phyloP scores from a whole-genome alignment of 2,113 vertebrate species.

The Dryoscopus gambensis region DNA sequence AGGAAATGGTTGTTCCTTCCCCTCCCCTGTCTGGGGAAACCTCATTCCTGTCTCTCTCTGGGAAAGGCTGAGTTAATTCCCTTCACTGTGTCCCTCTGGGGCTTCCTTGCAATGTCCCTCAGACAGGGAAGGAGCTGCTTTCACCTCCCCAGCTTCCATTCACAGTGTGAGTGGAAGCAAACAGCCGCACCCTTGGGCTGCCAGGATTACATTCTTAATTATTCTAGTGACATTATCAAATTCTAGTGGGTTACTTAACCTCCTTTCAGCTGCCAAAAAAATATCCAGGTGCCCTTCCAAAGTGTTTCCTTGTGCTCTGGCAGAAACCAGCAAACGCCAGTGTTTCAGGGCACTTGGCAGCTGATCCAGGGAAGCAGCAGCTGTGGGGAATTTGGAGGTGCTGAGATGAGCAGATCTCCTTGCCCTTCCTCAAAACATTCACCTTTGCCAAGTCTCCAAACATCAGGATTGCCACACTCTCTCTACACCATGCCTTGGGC shows the following conservation, averaged over 20 bases:
- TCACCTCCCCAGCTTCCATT: neutral
- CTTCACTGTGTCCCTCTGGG: slow-evolving; percentile 6
- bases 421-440: neutral
- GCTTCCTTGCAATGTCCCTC: slow-evolving; percentile 50
- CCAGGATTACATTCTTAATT: neutral
- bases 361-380: neutral
- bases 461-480: neutral
- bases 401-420: neutral
- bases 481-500: neutral
- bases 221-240: neutral
- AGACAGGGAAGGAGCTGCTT: neutral
- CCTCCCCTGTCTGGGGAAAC: slow-evolving; percentile 35
- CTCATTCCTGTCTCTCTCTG: slow-evolving; percentile 63
- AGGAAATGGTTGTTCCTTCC: neutral
- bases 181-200: neutral
- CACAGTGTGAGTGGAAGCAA: neutral
- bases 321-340: neutral
- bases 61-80: slow-evolving; percentile 65
- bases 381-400: neutral
- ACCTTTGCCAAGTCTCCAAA: neutral
- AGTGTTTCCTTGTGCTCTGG: neutral
- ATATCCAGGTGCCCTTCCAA: neutral
- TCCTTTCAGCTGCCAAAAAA: neutral
- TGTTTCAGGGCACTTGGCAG: neutral
- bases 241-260: neutral